Base-by-base conservation (phyloP, 2,888 invertebrate genomes). In the Chironomus riparius region DNA sequence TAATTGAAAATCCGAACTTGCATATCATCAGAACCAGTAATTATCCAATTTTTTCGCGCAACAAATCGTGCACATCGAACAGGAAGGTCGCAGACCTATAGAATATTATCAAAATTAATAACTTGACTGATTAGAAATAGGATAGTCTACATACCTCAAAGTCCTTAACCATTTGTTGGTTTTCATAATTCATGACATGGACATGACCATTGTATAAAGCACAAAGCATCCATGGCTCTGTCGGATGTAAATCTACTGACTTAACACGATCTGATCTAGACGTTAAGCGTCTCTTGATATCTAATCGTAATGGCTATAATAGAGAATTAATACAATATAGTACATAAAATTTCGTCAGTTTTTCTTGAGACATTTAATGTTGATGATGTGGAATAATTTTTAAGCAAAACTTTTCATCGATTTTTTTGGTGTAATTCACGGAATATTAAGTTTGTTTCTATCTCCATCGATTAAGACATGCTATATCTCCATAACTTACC, bases 141-240 rank as follows among this genome's bases (percentile, higher is more conserved):
- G 38, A 38, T 38, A 10, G 7, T 1, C 5, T 12, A 3, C 47
- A 79, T 81, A 92, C 92, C 87, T 95, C 95, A 81, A 95, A 94
- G 79, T 93, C 91, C 83, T 92, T 92, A 12, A 94, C 93, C 79
- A 94, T 87, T 80, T 91, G 90, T 84, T 98, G 98, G 78, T 93
- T 94, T 83, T 99, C 98, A 86, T 95, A 93, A 84, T 99, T 98
- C 98, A 98, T 99, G 81, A 99, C 94, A 87, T 99, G 98, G 80
- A 98, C 97, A 86, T 98, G 95, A 80, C 99, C 99, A 86, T 97
- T 98, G 87, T 99, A 99, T 47, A 99, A 87, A 56, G 97, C 95
- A 80, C 97, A 98, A 74, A 99, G 87, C 90, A 99, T 94, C 99
- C 99, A 99, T 79, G 98, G 97, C 83, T 99, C 99, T 61, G 92